Conservation (phyloP, 2,888 invertebrate genomes). For the Catocala nupta region DNA sequence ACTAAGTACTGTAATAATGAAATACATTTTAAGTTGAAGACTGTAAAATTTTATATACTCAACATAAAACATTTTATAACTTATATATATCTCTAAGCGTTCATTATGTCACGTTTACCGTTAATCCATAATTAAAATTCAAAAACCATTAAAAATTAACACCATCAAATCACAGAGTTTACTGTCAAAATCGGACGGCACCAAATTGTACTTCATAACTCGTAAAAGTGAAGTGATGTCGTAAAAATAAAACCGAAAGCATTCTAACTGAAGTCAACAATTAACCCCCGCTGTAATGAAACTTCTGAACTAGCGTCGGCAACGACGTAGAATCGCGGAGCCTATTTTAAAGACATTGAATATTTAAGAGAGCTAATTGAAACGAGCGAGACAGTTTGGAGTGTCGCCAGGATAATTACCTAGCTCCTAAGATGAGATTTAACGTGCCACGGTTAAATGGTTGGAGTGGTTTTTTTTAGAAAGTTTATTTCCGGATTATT, state of each 20-base stretch:
- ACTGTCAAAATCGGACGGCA: constrained; percentile 65
- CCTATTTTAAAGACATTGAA: constrained; percentile 88
- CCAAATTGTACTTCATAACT: constrained; percentile 67
- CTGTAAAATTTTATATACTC: constrained; percentile 16
- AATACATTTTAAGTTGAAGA: constrained; percentile 14
- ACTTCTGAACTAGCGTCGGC: constrained; percentile 79
- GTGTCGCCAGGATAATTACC: constrained; percentile 87
- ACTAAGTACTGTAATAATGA: constrained; percentile 9
- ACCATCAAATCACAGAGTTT: constrained; percentile 57
- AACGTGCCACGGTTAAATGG: constrained; percentile 82
- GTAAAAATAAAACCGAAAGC: constrained; percentile 78
- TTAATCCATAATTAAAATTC: constrained; percentile 49
- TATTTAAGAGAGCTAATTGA: constrained; percentile 87
- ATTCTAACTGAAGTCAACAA: constrained; percentile 78
- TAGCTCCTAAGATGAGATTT: constrained; percentile 85
- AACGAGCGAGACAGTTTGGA: constrained; percentile 87
- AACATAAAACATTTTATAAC: constrained; percentile 39
- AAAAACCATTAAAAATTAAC: constrained; percentile 52
- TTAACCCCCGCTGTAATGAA: constrained; percentile 82
- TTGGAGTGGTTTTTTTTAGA: constrained; percentile 40
- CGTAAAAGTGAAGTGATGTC: constrained; percentile 71
- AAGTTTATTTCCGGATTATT: constrained; percentile 43
- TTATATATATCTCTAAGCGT: constrained; percentile 31
- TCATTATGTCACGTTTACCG: constrained; percentile 42
- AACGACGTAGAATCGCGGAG: constrained; percentile 74